Conservation (phyloP, 2,113 vertebrate genomes). For the Hoplias malabaricus region DNA sequence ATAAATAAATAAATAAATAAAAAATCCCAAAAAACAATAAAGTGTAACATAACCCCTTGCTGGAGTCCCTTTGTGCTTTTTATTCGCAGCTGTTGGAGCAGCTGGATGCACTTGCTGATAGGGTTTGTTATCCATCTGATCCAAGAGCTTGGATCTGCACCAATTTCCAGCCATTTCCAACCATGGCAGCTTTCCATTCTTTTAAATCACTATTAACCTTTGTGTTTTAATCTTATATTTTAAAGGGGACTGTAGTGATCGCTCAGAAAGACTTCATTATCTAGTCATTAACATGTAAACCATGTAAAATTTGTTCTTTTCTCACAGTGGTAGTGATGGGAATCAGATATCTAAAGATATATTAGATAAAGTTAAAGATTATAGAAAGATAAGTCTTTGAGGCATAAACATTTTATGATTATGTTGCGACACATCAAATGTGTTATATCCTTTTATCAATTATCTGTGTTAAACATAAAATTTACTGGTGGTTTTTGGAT, state of each 20-base stretch:
- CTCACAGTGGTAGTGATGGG: no score
- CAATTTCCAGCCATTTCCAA: constrained; percentile 6
- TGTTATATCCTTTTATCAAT: no score
- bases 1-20: not conserved
- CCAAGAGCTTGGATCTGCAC: constrained; percentile 3
- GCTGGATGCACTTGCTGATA: not conserved
- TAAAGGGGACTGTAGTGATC: no score
- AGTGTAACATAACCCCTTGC: constrained; percentile 58
- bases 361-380: no score
- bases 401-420: no score
- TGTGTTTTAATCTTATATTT: not conserved
- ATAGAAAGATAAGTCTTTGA: no score
- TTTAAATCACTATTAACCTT: not conserved
- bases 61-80: constrained; percentile 39
- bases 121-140: not conserved
- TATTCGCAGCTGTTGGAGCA: constrained; percentile 6
- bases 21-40: constrained; percentile 62
- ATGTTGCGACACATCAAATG: no score
- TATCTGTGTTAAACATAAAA: no score
- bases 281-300: not conserved
- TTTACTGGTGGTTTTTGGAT: no score
- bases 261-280: not conserved
- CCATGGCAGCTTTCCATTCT: not conserved
- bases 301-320: no score
- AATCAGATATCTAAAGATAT: no score